Evolutionary conservation across 2,797 vertebrate species (phyloP).

Genomic region (Siniperca undulata): DNA sequence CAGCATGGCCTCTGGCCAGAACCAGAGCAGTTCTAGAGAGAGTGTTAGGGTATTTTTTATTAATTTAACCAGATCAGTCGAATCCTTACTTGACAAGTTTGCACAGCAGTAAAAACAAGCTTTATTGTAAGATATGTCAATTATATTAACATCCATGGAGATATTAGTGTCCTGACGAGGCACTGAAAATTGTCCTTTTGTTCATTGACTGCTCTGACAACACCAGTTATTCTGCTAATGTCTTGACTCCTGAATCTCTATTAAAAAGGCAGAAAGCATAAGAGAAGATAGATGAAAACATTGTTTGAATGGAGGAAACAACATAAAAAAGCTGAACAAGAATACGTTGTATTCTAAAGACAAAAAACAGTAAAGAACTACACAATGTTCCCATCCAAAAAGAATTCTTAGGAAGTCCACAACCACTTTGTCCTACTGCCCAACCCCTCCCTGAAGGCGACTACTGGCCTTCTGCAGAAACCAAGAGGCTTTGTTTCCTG

Average conservation of each 20-base stretch:
- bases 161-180: constrained; percentile 13
- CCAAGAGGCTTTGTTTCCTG: constrained; percentile 71
- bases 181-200: constrained; percentile 14
- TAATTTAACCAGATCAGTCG: constrained; percentile 9
- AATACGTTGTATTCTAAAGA: neutral
- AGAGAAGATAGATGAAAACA: neutral
- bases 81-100: constrained; percentile 8
- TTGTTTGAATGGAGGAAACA: too few species aligned
- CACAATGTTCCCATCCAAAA: constrained; percentile 31
- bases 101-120: constrained; percentile 3
- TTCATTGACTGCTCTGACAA: constrained; percentile 37
- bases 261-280: neutral
- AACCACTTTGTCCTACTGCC: constrained; percentile 11
- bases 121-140: constrained; percentile 11
- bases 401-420: constrained; percentile 68
- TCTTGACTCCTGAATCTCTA: neutral
- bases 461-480: constrained; percentile 50
- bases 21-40: neutral
- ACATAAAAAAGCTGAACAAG: neutral
- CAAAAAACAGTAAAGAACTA: constrained; percentile 13
- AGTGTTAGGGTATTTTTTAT: neutral
- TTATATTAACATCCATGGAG: constrained; percentile 10
- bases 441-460: constrained; percentile 26
- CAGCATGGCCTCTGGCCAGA: constrained; percentile 21
- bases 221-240: constrained; percentile 31